Conservation (phyloP, 2,888 invertebrate species). For the Scelioninae gen. 2 region DNA sequence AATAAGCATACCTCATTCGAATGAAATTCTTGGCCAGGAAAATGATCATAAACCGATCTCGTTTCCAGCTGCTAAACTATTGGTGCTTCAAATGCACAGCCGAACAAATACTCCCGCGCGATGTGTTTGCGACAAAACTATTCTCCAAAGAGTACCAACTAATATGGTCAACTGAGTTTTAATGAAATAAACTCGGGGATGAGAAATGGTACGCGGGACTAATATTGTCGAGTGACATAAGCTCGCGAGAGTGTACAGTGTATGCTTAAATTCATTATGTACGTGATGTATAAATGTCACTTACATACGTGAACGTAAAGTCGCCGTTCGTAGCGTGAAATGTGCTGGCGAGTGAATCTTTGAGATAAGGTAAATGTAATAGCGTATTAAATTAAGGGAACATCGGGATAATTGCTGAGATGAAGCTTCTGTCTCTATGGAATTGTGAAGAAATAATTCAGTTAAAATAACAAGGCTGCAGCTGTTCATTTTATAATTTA, state of each 20-base stretch:
- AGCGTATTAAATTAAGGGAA: slow-evolving; percentile 51
- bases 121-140: slow-evolving; percentile 6
- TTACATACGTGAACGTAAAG: slow-evolving; percentile 22
- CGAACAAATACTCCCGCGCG: slow-evolving; percentile 12
- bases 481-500: slow-evolving; percentile 22
- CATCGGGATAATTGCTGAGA: slow-evolving; percentile 46
- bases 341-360: slow-evolving; percentile 44
- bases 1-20: slow-evolving; percentile 20
- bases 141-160: slow-evolving; percentile 8
- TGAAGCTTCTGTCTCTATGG: slow-evolving; percentile 26
- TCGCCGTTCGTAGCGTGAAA: slow-evolving; percentile 34
- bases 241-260: slow-evolving; percentile 2
- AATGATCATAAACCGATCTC: slow-evolving; percentile 21
- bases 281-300: slow-evolving; percentile 9
- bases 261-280: slow-evolving; percentile 6
- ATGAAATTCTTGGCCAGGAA: slow-evolving; percentile 31
- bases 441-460: slow-evolving; percentile 42
- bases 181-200: slow-evolving; percentile 30
- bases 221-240: slow-evolving; percentile 21
- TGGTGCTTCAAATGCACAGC: slow-evolving; percentile 3
- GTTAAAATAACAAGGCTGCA: slow-evolving; percentile 36
- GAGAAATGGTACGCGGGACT: slow-evolving; percentile 9
- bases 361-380: slow-evolving; percentile 51
- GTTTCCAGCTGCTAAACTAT: slow-evolving; percentile 3
- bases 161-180: slow-evolving; percentile 24